A percentile compares a stretch with the other conserved stretches of the same genome.
Conservation (phyloP, 2,797 vertebrate genomes). For the Simalia tracyae region DNA sequence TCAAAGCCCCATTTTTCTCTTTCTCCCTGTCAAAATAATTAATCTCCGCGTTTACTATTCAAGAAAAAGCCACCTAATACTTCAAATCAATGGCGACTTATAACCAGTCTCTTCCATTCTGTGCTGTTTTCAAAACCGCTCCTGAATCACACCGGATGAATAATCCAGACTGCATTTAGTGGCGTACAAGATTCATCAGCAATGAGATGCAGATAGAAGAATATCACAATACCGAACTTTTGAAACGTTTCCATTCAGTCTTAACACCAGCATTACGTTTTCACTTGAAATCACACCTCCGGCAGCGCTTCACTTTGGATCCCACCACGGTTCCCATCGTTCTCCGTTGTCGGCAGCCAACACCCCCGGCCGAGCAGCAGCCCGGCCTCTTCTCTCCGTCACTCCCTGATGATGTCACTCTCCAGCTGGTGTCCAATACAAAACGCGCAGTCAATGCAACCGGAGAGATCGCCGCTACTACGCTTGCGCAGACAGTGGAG, state of each 20-base stretch:
- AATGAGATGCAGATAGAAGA: neutral
- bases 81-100: neutral
- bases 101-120: neutral
- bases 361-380: accelerated
- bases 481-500: constrained; percentile 54
- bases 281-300: neutral
- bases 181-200: neutral
- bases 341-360: neutral
- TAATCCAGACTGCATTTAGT: neutral
- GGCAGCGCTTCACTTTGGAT: neutral
- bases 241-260: neutral
- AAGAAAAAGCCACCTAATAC: too few relatives aligned
- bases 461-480: neutral
- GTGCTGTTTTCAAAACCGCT: neutral
- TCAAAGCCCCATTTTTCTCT: neutral
- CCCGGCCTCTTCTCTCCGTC: neutral
- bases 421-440: constrained; percentile 21
- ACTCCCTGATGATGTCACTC: constrained; percentile 13
- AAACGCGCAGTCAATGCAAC: neutral
- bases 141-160: neutral
- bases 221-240: neutral
- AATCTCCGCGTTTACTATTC: neutral
- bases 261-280: neutral
- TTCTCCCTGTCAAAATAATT: neutral
- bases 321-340: neutral